phyloP scores from a whole-genome alignment of 2,797 vertebrate genomes.

The Peromyscus nudipes region DNA sequence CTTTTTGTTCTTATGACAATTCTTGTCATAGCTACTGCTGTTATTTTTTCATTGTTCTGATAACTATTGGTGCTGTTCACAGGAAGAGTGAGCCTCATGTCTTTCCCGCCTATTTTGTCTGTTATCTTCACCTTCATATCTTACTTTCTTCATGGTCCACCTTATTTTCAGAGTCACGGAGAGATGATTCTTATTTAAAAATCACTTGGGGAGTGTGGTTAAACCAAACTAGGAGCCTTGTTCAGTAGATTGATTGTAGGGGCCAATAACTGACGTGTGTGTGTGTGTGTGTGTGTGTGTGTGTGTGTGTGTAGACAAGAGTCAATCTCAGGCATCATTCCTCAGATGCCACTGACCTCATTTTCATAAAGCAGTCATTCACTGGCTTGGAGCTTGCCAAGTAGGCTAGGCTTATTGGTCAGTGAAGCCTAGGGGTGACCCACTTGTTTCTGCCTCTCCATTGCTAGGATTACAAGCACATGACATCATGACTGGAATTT shows the following conservation, averaged over 20 bases:
- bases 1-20: rapidly evolving
- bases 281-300: neutral
- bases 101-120: neutral
- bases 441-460: neutral
- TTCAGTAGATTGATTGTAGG: neutral
- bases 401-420: neutral
- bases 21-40: neutral
- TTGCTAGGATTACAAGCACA: neutral
- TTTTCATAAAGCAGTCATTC: neutral
- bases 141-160: neutral
- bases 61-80: neutral
- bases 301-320: neutral
- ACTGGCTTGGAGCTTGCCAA: neutral
- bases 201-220: neutral
- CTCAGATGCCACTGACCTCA: neutral
- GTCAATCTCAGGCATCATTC: neutral
- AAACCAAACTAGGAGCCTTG: neutral
- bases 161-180: neutral
- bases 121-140: neutral
- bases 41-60: neutral
- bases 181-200: neutral
- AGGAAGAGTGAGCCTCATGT: neutral
- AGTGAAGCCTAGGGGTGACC: too few relatives aligned
- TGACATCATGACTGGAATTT: neutral
- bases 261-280: neutral